Base-by-base conservation (phyloP, 1,140 invertebrate genomes). In the Atta texana region DNA sequence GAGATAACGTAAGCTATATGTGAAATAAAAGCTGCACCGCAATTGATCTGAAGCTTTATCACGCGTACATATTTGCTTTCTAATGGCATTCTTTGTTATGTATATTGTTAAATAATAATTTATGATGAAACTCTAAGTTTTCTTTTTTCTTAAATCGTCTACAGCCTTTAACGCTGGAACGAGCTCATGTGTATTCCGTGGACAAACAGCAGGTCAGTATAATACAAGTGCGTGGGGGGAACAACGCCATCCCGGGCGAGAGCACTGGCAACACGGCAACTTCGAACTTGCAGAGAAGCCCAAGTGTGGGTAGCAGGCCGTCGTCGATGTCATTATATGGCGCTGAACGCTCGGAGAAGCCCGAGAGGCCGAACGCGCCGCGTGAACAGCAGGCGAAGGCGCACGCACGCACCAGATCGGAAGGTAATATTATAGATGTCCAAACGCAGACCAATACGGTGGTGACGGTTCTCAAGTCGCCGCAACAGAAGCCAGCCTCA, bases 151-250 rank as follows among this genome's bases (percentile, higher is more conserved):
- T 76, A 51, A 89, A 78, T 64, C 71, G 64, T 64, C 85, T 90
- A 80, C 93, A 93, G 96, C 95, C 90, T 91, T 95, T 95, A 21
- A 95, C 96, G 57, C 92, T 97, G 87, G 97, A 97, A 93, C 95
- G 96, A 87, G 96, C 96, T 55, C 96, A 97, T 88, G 95, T 97
- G 87, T 97, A 97, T 93, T 96, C 96, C 6, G 96, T 97, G 80
- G 97, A 97, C 88, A 97, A 97, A 92, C 96, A 97, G 76, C 97
- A 97, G 93, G 96, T 97, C 77, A 96, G 96, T 85, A 96, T 97
- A 92, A 97, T 97, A 88, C 96, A 97, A 95, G 95, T 96, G 88
- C 91, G 96, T 96, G 91, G 95, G 94, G 91, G 95, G 94, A 93
- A 93, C 88, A 89, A 86, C 88, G 82, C 84, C 88, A 61, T 72